Conservation (phyloP, 2,888 invertebrate species). For the Drosophila quinaria region DNA sequence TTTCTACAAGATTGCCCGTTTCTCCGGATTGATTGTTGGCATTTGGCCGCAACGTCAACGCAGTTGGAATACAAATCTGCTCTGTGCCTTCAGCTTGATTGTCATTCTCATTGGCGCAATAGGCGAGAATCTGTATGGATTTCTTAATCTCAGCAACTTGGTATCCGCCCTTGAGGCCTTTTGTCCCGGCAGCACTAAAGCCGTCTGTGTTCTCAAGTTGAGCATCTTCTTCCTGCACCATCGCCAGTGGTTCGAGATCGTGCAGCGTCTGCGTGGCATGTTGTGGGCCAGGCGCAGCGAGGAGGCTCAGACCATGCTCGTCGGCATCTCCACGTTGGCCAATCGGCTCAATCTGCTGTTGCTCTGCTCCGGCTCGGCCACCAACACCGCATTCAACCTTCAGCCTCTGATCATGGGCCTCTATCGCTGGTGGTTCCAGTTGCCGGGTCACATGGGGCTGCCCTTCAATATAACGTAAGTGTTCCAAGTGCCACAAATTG, state of each 20-base stretch:
- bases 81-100: conserved; percentile 65
- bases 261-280: conserved; percentile 64
- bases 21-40: conserved; percentile 75
- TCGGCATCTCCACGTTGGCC: conserved; percentile 62
- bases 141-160: conserved; percentile 70
- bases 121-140: conserved; percentile 80
- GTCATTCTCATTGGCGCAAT: conserved; percentile 76
- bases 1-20: conserved; percentile 77
- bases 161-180: conserved; percentile 83
- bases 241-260: conserved; percentile 64
- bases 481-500: neutral
- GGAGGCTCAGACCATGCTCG: conserved; percentile 62
- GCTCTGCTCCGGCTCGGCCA: conserved; percentile 67
- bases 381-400: conserved; percentile 73
- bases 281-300: conserved; percentile 50
- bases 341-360: conserved; percentile 67
- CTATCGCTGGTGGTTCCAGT: conserved; percentile 53
- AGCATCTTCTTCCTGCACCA: conserved; percentile 72
- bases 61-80: conserved; percentile 53
- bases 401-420: conserved; percentile 74
- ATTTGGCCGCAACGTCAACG: conserved; percentile 78
- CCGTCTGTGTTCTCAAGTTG: conserved; percentile 81
- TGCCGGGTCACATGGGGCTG: conserved; percentile 64
- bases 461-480: conserved; percentile 83
- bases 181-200: conserved; percentile 82